Percentiles rank a stretch among this genome's conserved stretches.
Conservation (phyloP, 2,797 vertebrate genomes). For the Diplodus sargus region DNA sequence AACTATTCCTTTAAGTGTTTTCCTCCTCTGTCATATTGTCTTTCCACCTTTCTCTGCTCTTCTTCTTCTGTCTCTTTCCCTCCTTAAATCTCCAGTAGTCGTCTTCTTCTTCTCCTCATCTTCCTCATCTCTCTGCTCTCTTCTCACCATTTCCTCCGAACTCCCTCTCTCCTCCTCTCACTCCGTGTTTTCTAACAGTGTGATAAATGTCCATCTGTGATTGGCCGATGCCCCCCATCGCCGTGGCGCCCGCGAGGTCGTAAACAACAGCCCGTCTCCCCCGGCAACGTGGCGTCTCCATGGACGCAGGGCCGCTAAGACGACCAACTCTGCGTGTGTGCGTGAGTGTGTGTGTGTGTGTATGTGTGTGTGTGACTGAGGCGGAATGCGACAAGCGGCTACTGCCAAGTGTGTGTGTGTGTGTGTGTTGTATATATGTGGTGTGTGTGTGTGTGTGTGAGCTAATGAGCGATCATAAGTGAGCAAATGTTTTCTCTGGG, state of each 20-base stretch:
- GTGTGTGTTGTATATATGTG: neutral
- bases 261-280: conserved; percentile 83
- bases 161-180: conserved; percentile 6
- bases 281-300: conserved; percentile 80
- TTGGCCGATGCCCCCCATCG: conserved; percentile 79
- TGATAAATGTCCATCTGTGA: conserved; percentile 83
- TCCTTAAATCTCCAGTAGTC: too few species aligned
- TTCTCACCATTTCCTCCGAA: conserved; percentile 9
- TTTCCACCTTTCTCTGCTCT: neutral
- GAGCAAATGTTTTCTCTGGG: conserved; percentile 82
- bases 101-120: neutral
- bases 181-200: conserved; percentile 63
- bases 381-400: conserved; percentile 63
- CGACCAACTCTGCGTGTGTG: conserved; percentile 70
- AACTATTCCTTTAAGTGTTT: too few species aligned
- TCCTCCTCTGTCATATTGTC: neutral
- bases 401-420: conserved; percentile 68
- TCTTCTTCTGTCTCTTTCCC: neutral
- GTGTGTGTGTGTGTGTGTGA: conserved; percentile 39
- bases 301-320: conserved; percentile 75
- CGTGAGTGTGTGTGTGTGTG: neutral
- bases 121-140: neutral
- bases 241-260: conserved; percentile 76
- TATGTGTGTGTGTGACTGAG: conserved; percentile 26
- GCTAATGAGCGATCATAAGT: conserved; percentile 82